Percentiles rank a stretch among this genome's conserved stretches.
Conservation (phyloP, 1,140 invertebrate species). For the Trypoxylus dichotomus region DNA sequence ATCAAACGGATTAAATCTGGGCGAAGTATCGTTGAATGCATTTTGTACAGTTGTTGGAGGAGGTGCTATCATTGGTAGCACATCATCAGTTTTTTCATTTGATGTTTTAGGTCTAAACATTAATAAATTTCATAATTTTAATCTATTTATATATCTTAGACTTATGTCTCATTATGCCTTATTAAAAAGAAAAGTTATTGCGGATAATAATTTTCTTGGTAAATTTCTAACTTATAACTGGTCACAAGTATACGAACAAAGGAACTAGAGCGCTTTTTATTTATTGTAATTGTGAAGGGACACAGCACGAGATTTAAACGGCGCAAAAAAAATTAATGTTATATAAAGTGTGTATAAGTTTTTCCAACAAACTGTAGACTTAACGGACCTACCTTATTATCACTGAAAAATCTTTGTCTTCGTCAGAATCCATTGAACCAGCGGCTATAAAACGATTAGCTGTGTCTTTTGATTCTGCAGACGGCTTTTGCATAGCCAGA, state of each 20-base stretch:
- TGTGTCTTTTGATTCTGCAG: conserved; percentile 62
- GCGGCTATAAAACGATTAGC: conserved; percentile 60
- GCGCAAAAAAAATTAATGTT: too few relatives aligned
- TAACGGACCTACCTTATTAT: conserved; percentile 68
- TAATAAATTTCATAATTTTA: neutral
- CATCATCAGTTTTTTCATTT: conserved; percentile 51
- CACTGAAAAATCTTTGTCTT: conserved; percentile 75
- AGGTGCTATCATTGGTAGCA: conserved; percentile 74
- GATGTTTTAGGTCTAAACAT: conserved; percentile 62
- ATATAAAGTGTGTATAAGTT: too few relatives aligned
- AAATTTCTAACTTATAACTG: too few relatives aligned
- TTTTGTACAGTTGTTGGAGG: conserved; percentile 59
- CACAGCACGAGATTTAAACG: too few relatives aligned
- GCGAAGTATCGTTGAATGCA: conserved; percentile 58
- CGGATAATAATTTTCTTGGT: too few relatives aligned
- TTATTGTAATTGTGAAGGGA: too few relatives aligned
- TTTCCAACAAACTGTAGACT: too few relatives aligned
- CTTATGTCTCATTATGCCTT: too few relatives aligned
- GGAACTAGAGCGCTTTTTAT: too few relatives aligned
- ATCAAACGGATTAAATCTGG: conserved; percentile 75
- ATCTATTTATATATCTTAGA: too few relatives aligned
- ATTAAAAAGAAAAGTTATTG: too few relatives aligned
- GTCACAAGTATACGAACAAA: too few relatives aligned
- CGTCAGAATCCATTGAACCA: conserved; percentile 75
- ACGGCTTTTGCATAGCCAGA: conserved; percentile 74